Conservation (phyloP, 2,888 invertebrate genomes). For the Oligia latruncula region DNA sequence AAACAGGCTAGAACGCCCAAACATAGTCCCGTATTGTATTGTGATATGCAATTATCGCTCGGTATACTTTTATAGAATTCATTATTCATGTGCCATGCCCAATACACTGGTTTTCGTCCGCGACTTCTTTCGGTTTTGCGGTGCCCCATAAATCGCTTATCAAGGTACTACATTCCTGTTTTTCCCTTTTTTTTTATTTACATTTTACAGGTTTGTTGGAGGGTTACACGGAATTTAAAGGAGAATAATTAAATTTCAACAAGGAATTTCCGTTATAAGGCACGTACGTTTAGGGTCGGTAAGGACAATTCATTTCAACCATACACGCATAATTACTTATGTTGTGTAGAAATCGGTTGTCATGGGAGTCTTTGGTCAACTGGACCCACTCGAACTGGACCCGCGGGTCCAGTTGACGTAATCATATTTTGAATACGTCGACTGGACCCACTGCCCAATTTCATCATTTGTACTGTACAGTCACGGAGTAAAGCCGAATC, state of each 20-base stretch:
- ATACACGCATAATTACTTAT: not conserved
- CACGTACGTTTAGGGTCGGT: slow-evolving; percentile 1
- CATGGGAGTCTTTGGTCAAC: no score
- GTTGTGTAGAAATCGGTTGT: not conserved
- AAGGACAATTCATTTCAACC: slow-evolving; percentile 16
- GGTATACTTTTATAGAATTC: slow-evolving; percentile 45
- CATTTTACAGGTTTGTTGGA: slow-evolving; percentile 36
- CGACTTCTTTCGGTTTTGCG: slow-evolving; percentile 26
- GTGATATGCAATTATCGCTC: slow-evolving; percentile 59
- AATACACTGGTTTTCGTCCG: slow-evolving; percentile 24
- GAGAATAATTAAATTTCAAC: slow-evolving; percentile 42
- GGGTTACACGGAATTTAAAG: slow-evolving; percentile 32
- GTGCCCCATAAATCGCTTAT: slow-evolving; percentile 12
- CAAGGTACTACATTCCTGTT: slow-evolving; percentile 23
- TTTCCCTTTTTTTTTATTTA: slow-evolving; percentile 38
- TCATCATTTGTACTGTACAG: no score
- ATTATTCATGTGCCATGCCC: slow-evolving; percentile 50
- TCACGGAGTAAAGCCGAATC: no score
- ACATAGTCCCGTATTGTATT: slow-evolving; percentile 49
- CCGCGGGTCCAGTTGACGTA: no score
- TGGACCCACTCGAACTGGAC: no score
- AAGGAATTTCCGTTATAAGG: slow-evolving; percentile 25
- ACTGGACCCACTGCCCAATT: no score
- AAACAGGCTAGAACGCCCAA: slow-evolving; percentile 59
- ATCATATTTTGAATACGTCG: no score